Evolutionary conservation across 2,113 vertebrate genomes (phyloP), one percentile per base, ranked within the genome.

Genomic region (Grus americana): DNA sequence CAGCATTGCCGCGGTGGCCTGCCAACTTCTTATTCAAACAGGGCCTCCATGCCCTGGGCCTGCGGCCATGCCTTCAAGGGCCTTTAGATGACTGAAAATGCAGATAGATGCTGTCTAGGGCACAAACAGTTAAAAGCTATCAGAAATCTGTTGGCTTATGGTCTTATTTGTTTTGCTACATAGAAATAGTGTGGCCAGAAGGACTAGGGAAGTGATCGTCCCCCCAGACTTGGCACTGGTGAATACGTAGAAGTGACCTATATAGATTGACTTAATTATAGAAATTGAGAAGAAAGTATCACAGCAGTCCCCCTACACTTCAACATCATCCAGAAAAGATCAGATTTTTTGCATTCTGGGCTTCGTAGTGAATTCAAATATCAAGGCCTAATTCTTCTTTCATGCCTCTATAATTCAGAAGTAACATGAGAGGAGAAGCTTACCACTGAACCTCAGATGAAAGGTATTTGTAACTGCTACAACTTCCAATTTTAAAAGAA

Each of bases 401-500:
- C 50, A 68, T 79, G 44, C 27, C 44, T 80, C 34, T 75, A 10
- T 67, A 93, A 81, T 81, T 93, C 76, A 85, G 44, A 91, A 88
- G 76, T 75, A 95, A 92, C 30, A 40, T 46, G 58, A 94, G 52
- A 96, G 34, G 44, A 87, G 57, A 79, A 79, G 59, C 73, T 75
- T 89, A 81, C 52, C 70, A 42, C 65, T 59, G 79, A 92, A 66
- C n/a, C 40, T 75, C 75, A 91, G 57, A 84, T 85, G 80, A 92
- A 93, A 81, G 65, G 61, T 91, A 92, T 80, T 54, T 91, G 6
- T 79, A 92, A 79, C 58, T 67, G 63, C 49, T 92, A 87, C 44
- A 81, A 78, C 44, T 86, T 93, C 59, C 57, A 92, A 87, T 93
- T 96, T 87, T 59, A 88, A 91, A 96, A 92, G 57, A 96, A 95